Percentiles rank a stretch among this genome's conserved stretches.
Conservation (phyloP, 2,797 vertebrate genomes). For the Crocidura indochinensis region DNA sequence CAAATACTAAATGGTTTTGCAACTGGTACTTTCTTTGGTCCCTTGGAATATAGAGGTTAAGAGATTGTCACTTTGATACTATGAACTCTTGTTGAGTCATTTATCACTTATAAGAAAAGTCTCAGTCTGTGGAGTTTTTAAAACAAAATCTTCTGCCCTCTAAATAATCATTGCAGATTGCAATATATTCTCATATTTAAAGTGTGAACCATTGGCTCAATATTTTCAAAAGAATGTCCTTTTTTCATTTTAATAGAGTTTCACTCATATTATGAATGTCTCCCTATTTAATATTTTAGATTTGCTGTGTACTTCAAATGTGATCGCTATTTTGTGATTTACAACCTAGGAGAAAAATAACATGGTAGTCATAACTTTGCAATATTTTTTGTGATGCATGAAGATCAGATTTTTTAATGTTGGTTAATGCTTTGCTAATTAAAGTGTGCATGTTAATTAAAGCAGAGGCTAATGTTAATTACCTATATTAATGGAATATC, state of each 20-base stretch:
- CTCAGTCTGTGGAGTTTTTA: neutral
- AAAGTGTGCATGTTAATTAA: constrained; percentile 99
- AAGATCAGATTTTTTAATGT: constrained; percentile 96
- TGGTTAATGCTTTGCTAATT: constrained; percentile 98
- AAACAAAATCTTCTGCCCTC: constrained; percentile 26
- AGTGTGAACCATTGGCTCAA: constrained; percentile 9
- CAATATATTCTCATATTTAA: constrained; percentile 58
- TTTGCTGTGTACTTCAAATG: constrained; percentile 83
- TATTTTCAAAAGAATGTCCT: constrained; percentile 68
- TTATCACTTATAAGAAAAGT: constrained; percentile 32
- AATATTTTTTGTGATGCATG: constrained; percentile 93
- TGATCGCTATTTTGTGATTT: constrained; percentile 88
- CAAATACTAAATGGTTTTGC: constrained; percentile 19
- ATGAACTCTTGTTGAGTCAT: neutral
- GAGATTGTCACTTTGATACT: neutral
- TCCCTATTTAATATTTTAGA: constrained; percentile 82
- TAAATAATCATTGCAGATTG: constrained; percentile 56
- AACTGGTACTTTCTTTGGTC: constrained; percentile 31
- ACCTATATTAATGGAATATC: constrained; percentile 98
- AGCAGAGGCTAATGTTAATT: constrained; percentile 99
- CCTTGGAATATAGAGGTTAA: constrained; percentile 28
- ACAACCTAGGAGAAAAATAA: constrained; percentile 91
- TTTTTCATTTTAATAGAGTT: constrained; percentile 64
- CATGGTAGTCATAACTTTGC: constrained; percentile 91
- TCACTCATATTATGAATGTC: constrained; percentile 62